Base-by-base conservation (phyloP, 2,797 vertebrate species). In the Sciurus carolinensis region DNA sequence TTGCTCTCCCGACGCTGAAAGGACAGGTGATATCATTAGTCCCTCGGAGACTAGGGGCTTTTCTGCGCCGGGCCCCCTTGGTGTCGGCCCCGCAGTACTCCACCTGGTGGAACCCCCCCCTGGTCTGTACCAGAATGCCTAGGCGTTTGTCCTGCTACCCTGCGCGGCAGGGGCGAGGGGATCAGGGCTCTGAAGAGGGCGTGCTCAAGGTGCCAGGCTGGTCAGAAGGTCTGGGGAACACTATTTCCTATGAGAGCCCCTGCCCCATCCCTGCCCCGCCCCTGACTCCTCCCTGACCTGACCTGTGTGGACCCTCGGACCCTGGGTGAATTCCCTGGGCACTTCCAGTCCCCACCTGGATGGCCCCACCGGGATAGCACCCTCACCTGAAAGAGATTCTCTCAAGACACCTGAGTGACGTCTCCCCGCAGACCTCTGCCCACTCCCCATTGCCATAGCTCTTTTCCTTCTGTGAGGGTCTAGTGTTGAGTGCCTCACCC, bases 171-270 rank as follows among this genome's bases (percentile, higher is more conserved):
- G 15, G 18, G 42, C 52, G 14, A 11, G 36, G n/a, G 76, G 59
- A 13, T 17, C 72, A 30, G 30, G 24, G 39, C 50, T 54, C 57
- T 50, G 18, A 14, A n/a, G 66, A 33, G 77, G 84, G 54, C 54
- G 26, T 9, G 59, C 52, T 22, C 5, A 1, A 5, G 1, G 36
- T 0, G 22, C 79, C 20, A 42, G 64, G 9, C 24, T 52, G 8
- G 47, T 8, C 0, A 0, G 0, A 7, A 30, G 17, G 39, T 1
- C 4, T 72, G 5, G 26, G 26, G 24, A 36, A 7, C 64, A 0
- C 71, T 2, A 39, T 26, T 42, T 20, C n/a, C 75, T 7, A 0
- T 9, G 26, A 81, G n/a, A 22, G 14, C 13, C 57, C 36, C 20
- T 4, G 4, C 33, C 30, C 26, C 2, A 30, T 11, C 24, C 12